Base-by-base conservation (phyloP, 2,888 invertebrate genomes). In the Cylindroiulus punctatus region DNA sequence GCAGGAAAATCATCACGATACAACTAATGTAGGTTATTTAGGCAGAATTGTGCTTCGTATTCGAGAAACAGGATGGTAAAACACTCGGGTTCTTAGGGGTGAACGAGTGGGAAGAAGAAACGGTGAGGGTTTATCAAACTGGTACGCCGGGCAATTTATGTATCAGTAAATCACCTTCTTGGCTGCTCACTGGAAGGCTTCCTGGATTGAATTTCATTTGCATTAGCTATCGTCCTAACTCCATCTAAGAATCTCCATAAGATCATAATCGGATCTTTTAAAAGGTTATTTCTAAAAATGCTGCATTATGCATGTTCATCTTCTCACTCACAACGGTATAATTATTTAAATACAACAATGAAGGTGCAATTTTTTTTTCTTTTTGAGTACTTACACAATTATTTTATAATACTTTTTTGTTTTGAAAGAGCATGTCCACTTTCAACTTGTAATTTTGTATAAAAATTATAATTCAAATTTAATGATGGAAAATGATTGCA, bases 11-110 rank as follows among this genome's bases (percentile, higher is more conserved):
- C 76, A 76, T 76, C 76, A 76, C 76, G 76, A 76, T 76, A 17
- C 76, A 26, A 17, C 76, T 76, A 76, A 76, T 76, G 76, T 76
- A 76, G 76, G 76, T 76, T 76, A 76, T 76, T 76, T 76, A 76
- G 30, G 76, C 26, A 26, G 65, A 76, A 76, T 76, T 76, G 32
- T 12, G 76, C 30, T 30, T 76, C 76, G 17, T 5, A 17, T 76
- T 76, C 26, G 30, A 76, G 32, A 76, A 30, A 10, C 44, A 76
- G 76, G 76, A 76, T 14, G 76, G 26, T 76, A 30, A 76, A 76
- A 76, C 76, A 76, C 30, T 76, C n/a, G 22, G 22, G 57, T 65
- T 22, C 57, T 57, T 65, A 19, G 30, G 76, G 76, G 76, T 76
- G 76, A 76, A 76, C 17, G 30, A 76, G 76, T 76, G 76, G 76